A percentile compares a stretch with the other conserved stretches of the same genome.
phyloP scores from a whole-genome alignment of 2,888 invertebrate species.

The Amphipoea lucens region DNA sequence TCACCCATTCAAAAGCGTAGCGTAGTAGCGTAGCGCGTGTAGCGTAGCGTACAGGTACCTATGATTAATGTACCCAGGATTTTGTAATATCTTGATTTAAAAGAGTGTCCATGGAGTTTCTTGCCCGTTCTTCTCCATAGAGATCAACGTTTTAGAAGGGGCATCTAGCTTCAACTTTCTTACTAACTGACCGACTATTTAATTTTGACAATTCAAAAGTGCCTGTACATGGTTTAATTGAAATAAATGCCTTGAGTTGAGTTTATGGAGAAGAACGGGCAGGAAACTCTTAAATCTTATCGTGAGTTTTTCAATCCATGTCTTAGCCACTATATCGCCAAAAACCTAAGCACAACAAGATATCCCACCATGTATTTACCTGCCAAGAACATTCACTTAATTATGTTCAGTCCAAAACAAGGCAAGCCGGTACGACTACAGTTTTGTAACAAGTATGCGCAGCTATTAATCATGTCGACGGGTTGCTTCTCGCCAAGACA shows the following conservation, averaged over 20 bases:
- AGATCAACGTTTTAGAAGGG: too few relatives aligned
- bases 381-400: conserved; percentile 14
- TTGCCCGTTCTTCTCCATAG: too few relatives aligned
- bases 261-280: not conserved
- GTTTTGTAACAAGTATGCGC: conserved; percentile 35
- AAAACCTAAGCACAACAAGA: not conserved
- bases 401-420: not conserved
- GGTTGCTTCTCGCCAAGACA: conserved; percentile 32
- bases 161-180: too few relatives aligned
- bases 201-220: too few relatives aligned
- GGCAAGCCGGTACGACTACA: not conserved
- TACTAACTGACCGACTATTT: too few relatives aligned
- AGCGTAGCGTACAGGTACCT: too few relatives aligned
- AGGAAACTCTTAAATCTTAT: not conserved
- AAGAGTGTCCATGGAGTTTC: too few relatives aligned
- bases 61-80: not conserved
- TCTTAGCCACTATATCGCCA: not conserved
- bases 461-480: conserved; percentile 41
- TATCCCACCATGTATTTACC: not conserved
- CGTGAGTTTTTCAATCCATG: not conserved
- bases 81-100: too few relatives aligned
- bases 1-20: not conserved
- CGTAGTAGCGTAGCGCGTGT: too few relatives aligned
- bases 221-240: too few relatives aligned
- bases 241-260: too few relatives aligned